phyloP scores from a whole-genome alignment of 1,140 invertebrate genomes.

The Drosophila lacertosa region DNA sequence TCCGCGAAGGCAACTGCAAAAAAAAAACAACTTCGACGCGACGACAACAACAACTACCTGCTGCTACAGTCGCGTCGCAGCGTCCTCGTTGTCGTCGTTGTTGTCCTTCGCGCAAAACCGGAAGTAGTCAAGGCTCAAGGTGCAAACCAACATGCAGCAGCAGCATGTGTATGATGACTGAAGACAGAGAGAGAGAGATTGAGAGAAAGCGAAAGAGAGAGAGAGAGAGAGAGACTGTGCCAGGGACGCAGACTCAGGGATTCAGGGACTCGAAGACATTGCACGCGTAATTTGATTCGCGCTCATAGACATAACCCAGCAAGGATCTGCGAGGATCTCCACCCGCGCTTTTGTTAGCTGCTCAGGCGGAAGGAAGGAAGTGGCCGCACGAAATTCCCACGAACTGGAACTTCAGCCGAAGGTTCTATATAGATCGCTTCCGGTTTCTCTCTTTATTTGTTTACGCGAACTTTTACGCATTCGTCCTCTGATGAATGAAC shows the following conservation, averaged over 20 bases:
- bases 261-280: neutral
- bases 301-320: conserved; percentile 52
- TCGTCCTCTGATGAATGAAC: conserved; percentile 60
- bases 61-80: conserved; percentile 32
- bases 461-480: conserved; percentile 69
- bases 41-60: conserved; percentile 63
- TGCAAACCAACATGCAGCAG: conserved; percentile 62
- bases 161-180: conserved; percentile 70
- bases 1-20: conserved; percentile 44
- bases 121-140: conserved; percentile 80
- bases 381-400: conserved; percentile 68
- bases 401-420: conserved; percentile 41
- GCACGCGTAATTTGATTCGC: conserved; percentile 75
- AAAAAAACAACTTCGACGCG: conserved; percentile 5
- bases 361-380: conserved; percentile 58
- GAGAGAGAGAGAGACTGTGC: conserved; percentile 7
- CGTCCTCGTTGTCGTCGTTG: conserved; percentile 20
- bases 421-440: conserved; percentile 38
- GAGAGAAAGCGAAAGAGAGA: neutral
- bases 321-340: conserved; percentile 32
- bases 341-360: conserved; percentile 14
- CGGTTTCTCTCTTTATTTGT: conserved; percentile 53
- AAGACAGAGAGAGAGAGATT: no score
- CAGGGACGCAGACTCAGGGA: conserved; percentile 12
- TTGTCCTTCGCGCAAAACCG: conserved; percentile 78